Evolutionary conservation across 2,113 vertebrate species (phyloP).

Genomic region (Archocentrus centrarchus): DNA sequence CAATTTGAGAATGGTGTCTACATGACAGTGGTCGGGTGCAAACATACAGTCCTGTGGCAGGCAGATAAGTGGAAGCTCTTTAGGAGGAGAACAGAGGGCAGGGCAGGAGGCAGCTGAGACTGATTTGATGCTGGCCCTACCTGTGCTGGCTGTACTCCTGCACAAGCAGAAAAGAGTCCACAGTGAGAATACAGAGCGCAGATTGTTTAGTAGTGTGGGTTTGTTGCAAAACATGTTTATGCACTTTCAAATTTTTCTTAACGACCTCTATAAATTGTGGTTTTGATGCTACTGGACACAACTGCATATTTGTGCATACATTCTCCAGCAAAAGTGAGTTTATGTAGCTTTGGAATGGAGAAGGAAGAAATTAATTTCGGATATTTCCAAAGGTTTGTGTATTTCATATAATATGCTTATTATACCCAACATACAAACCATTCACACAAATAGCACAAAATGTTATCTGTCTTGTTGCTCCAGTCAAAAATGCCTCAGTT

Average conservation of each 20-base stretch:
- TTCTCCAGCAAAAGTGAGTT: neutral
- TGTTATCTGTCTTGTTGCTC: constrained; percentile 72
- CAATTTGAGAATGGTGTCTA: constrained; percentile 77
- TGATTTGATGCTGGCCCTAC: constrained; percentile 77
- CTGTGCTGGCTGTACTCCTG: constrained; percentile 64
- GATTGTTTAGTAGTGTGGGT: constrained; percentile 66
- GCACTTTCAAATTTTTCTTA: constrained; percentile 62
- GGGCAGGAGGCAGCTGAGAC: constrained; percentile 66
- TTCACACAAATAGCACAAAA: constrained; percentile 68
- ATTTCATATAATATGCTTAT: constrained; percentile 44
- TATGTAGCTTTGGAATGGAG: neutral
- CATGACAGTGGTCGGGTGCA: constrained; percentile 69
- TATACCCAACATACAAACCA: constrained; percentile 55
- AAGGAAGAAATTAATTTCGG: neutral
- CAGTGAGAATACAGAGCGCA: constrained; percentile 71
- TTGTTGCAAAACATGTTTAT: constrained; percentile 73
- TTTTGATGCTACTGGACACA: constrained; percentile 11
- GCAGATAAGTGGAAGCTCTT: constrained; percentile 83
- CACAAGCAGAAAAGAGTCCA: constrained; percentile 63
- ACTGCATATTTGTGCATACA: constrained; percentile 9
- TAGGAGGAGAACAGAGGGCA: constrained; percentile 72
- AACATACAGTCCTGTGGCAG: constrained; percentile 74
- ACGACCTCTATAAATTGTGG: constrained; percentile 43
- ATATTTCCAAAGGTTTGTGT: constrained; percentile 13
- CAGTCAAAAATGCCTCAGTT: constrained; percentile 79